Evolutionary conservation across 1,140 invertebrate genomes (phyloP).

Genomic region (Gerris buenoi): DNA sequence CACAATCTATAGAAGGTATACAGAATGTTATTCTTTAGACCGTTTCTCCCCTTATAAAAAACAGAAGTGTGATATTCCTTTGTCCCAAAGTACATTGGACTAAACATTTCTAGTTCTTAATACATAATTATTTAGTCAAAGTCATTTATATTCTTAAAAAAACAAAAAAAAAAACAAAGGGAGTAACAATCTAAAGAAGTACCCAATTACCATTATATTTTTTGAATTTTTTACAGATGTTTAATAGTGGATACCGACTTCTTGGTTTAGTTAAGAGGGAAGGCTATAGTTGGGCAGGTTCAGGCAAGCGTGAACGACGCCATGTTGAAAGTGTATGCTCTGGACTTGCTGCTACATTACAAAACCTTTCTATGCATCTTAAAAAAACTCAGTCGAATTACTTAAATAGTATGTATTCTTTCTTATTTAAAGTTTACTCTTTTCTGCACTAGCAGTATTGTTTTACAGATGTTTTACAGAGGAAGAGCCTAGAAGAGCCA

Average conservation of each 20-base stretch:
- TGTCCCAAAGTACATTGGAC: too few relatives aligned
- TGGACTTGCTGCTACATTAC: neutral
- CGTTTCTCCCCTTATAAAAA: too few relatives aligned
- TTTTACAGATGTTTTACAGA: too few relatives aligned
- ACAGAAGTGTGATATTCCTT: too few relatives aligned
- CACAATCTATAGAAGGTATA: too few relatives aligned
- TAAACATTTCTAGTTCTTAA: too few relatives aligned
- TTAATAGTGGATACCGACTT: neutral
- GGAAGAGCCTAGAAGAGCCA: too few relatives aligned
- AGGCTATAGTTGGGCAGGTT: neutral
- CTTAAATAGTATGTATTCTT: neutral
- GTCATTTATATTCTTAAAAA: too few relatives aligned
- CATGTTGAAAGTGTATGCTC: slow-evolving; percentile 2
- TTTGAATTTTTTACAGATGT: neutral
- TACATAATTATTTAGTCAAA: too few relatives aligned
- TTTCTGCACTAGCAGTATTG: too few relatives aligned
- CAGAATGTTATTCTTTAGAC: too few relatives aligned
- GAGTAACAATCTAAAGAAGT: neutral
- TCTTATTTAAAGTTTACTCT: too few relatives aligned
- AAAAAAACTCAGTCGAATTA: neutral
- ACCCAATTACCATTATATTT: neutral
- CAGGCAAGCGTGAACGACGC: neutral
- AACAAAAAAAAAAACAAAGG: neutral
- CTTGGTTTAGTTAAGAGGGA: neutral
- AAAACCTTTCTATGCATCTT: neutral